Base-by-base conservation (phyloP, 2,888 invertebrate species). In the Andrena camellia region DNA sequence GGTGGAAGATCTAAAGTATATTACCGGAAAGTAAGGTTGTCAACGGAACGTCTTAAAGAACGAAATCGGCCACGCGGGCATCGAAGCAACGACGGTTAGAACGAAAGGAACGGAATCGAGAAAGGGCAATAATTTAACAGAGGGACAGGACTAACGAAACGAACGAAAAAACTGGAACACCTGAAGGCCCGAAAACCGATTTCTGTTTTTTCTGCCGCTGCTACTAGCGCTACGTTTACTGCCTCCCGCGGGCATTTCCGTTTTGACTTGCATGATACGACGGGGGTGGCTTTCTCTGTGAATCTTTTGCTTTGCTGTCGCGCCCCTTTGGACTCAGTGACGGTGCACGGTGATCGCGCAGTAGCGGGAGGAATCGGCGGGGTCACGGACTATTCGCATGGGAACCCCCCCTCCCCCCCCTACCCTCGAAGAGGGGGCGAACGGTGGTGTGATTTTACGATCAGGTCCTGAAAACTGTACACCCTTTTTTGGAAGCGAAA, bases 181-280 rank as follows among this genome's bases (percentile, higher is more conserved):
- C 89, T 78, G 85, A 90, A 89, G 85, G 78, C 90, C 89, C 88
- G 86, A 77, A 76, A 87, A 78, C 78, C 64, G 79, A 79, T 81
- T 80, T 69, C 76, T 78, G 69, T 67, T 69, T 60, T 67, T 67
- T 77, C 57, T 75, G 80, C 48, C 59, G 42, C 54, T 69, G 62
- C 60, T 79, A 52, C 71, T 75, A 29, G 67, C 31, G 54, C 52
- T 86, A 62, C 68, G 72, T 8, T 62, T 54, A 62, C 57, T 67
- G 20, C 13, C 50, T 67, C 23, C 31, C 31, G 48, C 35, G 64
- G 57, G 6, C 64, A 79, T 79, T 29, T 70, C 78, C 48, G 50
- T 68, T 60, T 48, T 29, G 35, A 31, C 31, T 48, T 78, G 81
- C 83, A 72, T 83, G 20, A 23, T 69, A 29, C 8, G 33, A 26